Evolutionary conservation across 2,797 vertebrate genomes (phyloP), one percentile per base, ranked within the genome.

Genomic region (Scomberomorus guttatus): DNA sequence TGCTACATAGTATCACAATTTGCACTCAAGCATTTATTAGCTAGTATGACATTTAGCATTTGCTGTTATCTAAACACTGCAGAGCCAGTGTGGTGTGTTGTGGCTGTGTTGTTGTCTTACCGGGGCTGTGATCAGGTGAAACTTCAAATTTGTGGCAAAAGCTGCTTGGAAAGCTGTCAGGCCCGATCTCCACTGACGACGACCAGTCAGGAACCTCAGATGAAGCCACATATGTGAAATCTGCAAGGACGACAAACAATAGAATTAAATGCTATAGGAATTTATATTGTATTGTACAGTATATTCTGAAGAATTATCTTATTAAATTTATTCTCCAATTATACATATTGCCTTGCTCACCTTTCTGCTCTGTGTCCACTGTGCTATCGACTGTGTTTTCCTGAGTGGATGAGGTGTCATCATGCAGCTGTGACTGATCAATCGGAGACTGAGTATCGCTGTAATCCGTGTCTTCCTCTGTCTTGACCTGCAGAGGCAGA

Each of bases 361-460:
- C 75, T 66, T 25, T n/a, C 52, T 77, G 58, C 4, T 20, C 18
- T 20, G 18, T 50, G 46, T 50, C 46, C 6, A 50, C 90, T 1
- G 95, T 87, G 92, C 91, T 97, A 81, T 97, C 96, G 1, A 95
- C 84, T 22, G 95, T 96, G 91, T 91, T 89, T 85, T 98, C 97
- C 90, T 97, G 96, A 46, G 95, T 90, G 13, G 89, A 6, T 0
- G 68, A 0, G 3, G 37, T 55, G 12, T 93, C 84, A 0, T 91
- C 85, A 5, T 48, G 7, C 0, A 87, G 75, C 46, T 82, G 62
- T 0, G 90, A 95, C 60, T 81, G 0, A 77, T 92, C 90, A 37
- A 87, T 88, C 0, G 94, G 91, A 39, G 95, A 89, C 20, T 90
- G 87, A 13, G 69, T 22, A 9, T 84, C 85, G 25, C 93, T 93